Conservation (phyloP, 2,113 vertebrate genomes). For the Datnioides undecimradiatus region DNA sequence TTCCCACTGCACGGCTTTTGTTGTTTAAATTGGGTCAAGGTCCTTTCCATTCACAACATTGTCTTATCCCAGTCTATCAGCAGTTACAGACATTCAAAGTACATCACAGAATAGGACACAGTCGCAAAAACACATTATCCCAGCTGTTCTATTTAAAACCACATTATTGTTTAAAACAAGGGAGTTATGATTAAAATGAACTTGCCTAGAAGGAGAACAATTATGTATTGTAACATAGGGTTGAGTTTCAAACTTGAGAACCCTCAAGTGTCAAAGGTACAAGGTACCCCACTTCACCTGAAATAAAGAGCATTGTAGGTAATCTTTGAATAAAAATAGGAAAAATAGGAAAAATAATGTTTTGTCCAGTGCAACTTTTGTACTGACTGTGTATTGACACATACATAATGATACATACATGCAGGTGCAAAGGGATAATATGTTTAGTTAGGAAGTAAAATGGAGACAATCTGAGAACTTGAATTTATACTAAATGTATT, state of each 20-base stretch:
- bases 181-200: slow-evolving; percentile 8
- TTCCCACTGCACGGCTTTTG: slow-evolving; percentile 62
- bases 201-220: background rate
- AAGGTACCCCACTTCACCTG: background rate
- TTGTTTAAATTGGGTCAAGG: slow-evolving; percentile 73
- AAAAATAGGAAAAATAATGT: too few species aligned
- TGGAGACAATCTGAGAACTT: too few species aligned
- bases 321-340: too few species aligned
- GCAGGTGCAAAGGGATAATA: background rate
- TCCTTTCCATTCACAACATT: slow-evolving; percentile 47
- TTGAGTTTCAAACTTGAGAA: slow-evolving; percentile 15
- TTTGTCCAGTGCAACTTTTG: too few species aligned
- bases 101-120: slow-evolving; percentile 22
- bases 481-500: too few species aligned
- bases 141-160: slow-evolving; percentile 14
- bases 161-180: background rate
- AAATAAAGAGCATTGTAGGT: background rate
- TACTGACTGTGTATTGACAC: too few species aligned
- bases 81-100: slow-evolving; percentile 19
- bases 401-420: background rate
- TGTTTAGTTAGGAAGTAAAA: background rate
- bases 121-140: slow-evolving; percentile 19
- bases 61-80: slow-evolving; percentile 55
- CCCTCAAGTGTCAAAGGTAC: too few species aligned
- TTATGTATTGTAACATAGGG: background rate